A percentile compares a stretch with the other conserved stretches of the same genome.
Conservation (phyloP, 2,888 invertebrate genomes). For the Portevinia maculata region DNA sequence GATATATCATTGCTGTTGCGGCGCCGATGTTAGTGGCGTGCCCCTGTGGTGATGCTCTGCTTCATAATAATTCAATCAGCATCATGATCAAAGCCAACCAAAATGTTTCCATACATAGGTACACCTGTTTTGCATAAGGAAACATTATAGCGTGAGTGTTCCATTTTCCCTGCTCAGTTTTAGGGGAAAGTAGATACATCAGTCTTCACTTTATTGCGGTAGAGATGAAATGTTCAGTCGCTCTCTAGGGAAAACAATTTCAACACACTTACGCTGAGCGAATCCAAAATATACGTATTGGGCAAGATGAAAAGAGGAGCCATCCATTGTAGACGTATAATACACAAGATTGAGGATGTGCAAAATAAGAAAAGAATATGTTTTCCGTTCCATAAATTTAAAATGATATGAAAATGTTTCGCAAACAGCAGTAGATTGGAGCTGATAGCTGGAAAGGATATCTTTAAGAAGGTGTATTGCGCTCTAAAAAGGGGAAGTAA, state of each 20-base stretch:
- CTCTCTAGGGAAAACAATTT: slow-evolving; percentile 63
- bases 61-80: slow-evolving; percentile 73
- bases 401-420: slow-evolving; percentile 59
- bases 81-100: slow-evolving; percentile 68
- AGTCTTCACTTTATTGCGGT: slow-evolving; percentile 65
- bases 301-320: slow-evolving; percentile 6
- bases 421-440: neutral
- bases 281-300: slow-evolving; percentile 38
- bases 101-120: slow-evolving; percentile 42
- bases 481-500: neutral
- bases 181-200: slow-evolving; percentile 18
- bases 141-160: slow-evolving; percentile 35
- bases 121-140: slow-evolving; percentile 69
- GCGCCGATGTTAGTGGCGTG: neutral
- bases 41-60: slow-evolving; percentile 26
- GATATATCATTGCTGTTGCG: slow-evolving; percentile 62
- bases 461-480: neutral
- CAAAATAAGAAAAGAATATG: slow-evolving; percentile 60
- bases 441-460: neutral
- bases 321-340: slow-evolving; percentile 22
- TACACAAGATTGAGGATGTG: slow-evolving; percentile 52
- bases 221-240: slow-evolving; percentile 50
- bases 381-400: slow-evolving; percentile 64
- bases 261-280: slow-evolving; percentile 48
- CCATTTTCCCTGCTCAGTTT: neutral